phyloP scores from a whole-genome alignment of 1,140 invertebrate genomes.

The Lutraria rhynchaena region DNA sequence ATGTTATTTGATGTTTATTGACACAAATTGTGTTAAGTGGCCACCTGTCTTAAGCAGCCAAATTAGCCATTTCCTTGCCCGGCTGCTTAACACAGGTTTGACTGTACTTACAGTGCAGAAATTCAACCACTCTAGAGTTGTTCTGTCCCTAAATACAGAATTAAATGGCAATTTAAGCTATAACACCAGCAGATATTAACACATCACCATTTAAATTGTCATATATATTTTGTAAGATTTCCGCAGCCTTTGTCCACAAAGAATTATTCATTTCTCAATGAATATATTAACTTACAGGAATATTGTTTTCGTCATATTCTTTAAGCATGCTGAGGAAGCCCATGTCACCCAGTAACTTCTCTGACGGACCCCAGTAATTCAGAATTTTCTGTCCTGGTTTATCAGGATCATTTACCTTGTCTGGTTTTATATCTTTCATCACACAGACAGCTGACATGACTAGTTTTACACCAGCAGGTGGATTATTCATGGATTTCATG shows the following conservation, averaged over 20 bases:
- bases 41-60: too few relatives aligned
- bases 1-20: too few relatives aligned
- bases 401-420: constrained; percentile 83
- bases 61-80: too few relatives aligned
- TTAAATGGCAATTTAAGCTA: constrained; percentile 97
- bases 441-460: constrained; percentile 83
- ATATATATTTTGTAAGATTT: constrained; percentile 88
- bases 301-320: constrained; percentile 91
- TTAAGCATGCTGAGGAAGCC: constrained; percentile 91
- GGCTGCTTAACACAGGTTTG: too few relatives aligned
- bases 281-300: constrained; percentile 77
- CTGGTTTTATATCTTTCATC: constrained; percentile 82
- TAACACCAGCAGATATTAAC: constrained; percentile 92
- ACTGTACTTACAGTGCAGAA: constrained; percentile 85
- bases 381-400: constrained; percentile 89
- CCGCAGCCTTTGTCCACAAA: constrained; percentile 92
- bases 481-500: constrained; percentile 83
- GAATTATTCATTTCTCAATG: too few relatives aligned
- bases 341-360: constrained; percentile 94
- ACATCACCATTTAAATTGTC: constrained; percentile 94
- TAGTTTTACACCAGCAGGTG: constrained; percentile 81
- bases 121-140: constrained; percentile 89
- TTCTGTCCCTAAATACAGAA: constrained; percentile 88
- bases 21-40: too few relatives aligned
- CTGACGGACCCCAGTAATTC: constrained; percentile 97